Evolutionary conservation across 2,888 invertebrate genomes (phyloP).

Genomic region (Ariolimax columbianus): DNA sequence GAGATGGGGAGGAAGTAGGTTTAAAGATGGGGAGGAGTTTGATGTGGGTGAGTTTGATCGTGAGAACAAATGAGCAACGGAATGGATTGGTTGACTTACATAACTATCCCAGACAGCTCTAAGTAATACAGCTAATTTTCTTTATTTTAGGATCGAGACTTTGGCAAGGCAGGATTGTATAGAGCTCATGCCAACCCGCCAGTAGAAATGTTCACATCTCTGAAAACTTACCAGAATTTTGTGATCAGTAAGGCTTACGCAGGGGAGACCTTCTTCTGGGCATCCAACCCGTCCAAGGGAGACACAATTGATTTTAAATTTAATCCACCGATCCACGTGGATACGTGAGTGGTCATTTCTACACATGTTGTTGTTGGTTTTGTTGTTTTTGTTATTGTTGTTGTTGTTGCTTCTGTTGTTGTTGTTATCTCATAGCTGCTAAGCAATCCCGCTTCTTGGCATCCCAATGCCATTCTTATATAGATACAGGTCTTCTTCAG

Average conservation of each 20-base stretch:
- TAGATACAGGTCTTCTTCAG: no score
- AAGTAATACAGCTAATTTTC: no score
- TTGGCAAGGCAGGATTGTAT: slow-evolving; percentile 87
- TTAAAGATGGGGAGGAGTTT: no score
- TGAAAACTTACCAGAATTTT: slow-evolving; percentile 89
- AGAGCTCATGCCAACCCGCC: slow-evolving; percentile 78
- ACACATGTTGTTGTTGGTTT: background rate
- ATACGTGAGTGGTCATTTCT: slow-evolving; percentile 82
- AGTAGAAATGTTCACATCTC: slow-evolving; percentile 83
- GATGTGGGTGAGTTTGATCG: no score
- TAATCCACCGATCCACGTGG: slow-evolving; percentile 84
- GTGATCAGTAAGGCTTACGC: slow-evolving; percentile 89
- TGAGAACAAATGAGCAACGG: no score
- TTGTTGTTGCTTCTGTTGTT: no score
- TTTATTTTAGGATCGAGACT: slow-evolving; percentile 87
- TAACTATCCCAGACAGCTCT: no score
- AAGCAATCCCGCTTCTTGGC: no score
- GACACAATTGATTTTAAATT: slow-evolving; percentile 90
- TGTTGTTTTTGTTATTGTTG: background rate
- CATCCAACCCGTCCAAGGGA: slow-evolving; percentile 88
- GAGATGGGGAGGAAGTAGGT: no score
- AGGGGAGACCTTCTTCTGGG: slow-evolving; percentile 95
- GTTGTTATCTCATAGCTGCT: no score
- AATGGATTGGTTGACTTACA: no score
- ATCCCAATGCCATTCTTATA: no score